Evolutionary conservation across 2,113 vertebrate genomes (phyloP), one percentile per base, ranked within the genome.

Genomic region (Nothocercus nigrocapillus): DNA sequence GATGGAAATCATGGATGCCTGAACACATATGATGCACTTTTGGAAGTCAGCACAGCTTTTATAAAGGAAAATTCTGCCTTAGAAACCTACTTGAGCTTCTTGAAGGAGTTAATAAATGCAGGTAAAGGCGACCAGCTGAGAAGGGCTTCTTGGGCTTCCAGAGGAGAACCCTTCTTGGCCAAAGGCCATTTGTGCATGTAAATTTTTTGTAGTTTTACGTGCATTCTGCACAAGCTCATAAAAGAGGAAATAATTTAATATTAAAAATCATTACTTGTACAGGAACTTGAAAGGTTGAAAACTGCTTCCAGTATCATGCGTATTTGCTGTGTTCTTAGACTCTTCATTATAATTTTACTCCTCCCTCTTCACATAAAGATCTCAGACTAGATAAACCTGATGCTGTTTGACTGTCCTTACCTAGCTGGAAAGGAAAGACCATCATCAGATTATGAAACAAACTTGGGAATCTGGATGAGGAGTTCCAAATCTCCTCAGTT

Each of bases 61-160:
- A 8, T 38, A 79, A 63, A 58, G 25, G 20, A n/a, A 75, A 82
- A 27, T 58, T 22, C 17, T 40, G 16, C 13, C 44, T 93, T 69
- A 56, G 70, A 63, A 76, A 79, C 85, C 24, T n/a, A 15, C 59
- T 21, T 45, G 15, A 80, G 27, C 21, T 36, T 49, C 88, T 82
- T 74, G 79, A 94, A 91, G 17, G n/a, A 89, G 25, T 17, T 36
- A 38, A 67, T 20, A 77, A 54, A 72, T 3, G 9, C 38, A 45
- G 34, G 12, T 49, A 59, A 88, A 82, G 22, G 9, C 5, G 9
- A 69, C 9, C 15, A 24, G 20, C 12, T 0, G 0, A 28, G 47
- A 76, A 47, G 4, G 15, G 42, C 21, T 45, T 28, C 54, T 32
- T 58, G 54, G 54, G 28, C 54, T 58, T 58, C 30, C 30, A 18